A percentile compares a stretch with the other conserved stretches of the same genome.
These are phyloP conservation scores for Coilia nasus DNA, from an alignment of 2,797 vertebrate genomes.

Conservation along the genomic window DNA sequence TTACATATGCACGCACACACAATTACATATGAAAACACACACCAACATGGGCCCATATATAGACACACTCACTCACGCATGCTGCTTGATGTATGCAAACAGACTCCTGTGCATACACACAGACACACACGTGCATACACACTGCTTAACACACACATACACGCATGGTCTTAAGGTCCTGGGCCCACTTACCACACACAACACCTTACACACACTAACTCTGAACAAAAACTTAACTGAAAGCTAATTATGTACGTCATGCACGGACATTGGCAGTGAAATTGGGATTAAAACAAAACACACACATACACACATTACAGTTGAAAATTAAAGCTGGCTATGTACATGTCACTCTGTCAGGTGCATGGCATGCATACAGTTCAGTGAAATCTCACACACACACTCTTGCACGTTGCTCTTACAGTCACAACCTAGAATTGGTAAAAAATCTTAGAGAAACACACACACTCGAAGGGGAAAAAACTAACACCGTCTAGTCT, in stretches of 20 bases:
- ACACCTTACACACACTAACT: not conserved
- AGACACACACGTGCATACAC: conserved; percentile 46
- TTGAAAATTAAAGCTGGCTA: too few relatives aligned
- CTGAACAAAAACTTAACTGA: not conserved
- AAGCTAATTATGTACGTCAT: not conserved
- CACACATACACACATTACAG: too few relatives aligned
- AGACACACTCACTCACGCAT: not conserved
- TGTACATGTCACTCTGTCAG: too few relatives aligned
- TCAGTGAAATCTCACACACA: too few relatives aligned
- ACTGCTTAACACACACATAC: conserved; percentile 23
- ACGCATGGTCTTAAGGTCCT: not conserved
- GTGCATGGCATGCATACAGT: too few relatives aligned
- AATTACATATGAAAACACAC: conserved; percentile 21
- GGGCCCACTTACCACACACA: conserved; percentile 26
- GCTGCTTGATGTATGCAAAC: not conserved
- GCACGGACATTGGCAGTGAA: not conserved
- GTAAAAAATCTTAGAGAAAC: too few relatives aligned
- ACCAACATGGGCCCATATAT: not conserved
- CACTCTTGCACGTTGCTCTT: too few relatives aligned
- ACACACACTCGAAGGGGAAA: too few relatives aligned
- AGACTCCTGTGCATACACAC: conserved; percentile 31
- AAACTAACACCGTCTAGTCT: not conserved
- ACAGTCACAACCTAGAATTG: not conserved
- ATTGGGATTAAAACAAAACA: too few relatives aligned
- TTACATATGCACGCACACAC: conserved; percentile 1